These are phyloP conservation scores for Calidris pugnax DNA, from an alignment of 2,113 vertebrate genomes.

Conservation along the genomic window DNA sequence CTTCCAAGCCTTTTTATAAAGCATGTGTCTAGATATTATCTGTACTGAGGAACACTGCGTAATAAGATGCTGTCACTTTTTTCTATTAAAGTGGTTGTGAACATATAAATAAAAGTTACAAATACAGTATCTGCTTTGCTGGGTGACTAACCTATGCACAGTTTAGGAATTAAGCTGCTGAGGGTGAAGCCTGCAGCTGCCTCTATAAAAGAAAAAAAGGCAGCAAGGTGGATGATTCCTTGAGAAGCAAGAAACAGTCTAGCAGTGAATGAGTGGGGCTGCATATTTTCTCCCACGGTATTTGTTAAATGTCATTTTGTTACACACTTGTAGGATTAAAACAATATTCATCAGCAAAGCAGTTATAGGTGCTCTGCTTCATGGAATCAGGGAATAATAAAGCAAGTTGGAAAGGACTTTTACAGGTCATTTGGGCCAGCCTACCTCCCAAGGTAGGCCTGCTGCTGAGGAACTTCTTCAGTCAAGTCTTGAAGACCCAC, in stretches of 20 bases:
- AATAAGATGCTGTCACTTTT: constrained; percentile 52
- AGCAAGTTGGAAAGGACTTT: neutral
- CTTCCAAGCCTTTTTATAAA: constrained; percentile 35
- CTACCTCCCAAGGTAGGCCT: neutral
- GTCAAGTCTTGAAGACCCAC: neutral
- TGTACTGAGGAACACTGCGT: neutral
- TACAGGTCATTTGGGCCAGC: neutral
- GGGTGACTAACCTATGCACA: neutral
- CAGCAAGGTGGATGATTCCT: neutral
- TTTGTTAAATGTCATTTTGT: neutral
- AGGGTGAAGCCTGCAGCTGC: neutral
- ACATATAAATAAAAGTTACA: neutral
- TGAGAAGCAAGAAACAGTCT: neutral
- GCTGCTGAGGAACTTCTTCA: neutral
- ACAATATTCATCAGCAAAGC: neutral
- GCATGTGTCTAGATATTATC: constrained; percentile 12
- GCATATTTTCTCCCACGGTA: neutral
- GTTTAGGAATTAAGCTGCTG: neutral
- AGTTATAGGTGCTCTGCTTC: neutral
- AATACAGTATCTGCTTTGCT: neutral
- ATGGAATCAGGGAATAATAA: neutral
- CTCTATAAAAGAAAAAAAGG: neutral
- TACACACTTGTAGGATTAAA: neutral
- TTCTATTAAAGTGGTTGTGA: neutral
- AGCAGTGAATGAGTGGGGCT: neutral